These are phyloP conservation scores for Drosophila robusta DNA, from an alignment of 2,888 invertebrate species.

Conservation along the genomic window DNA sequence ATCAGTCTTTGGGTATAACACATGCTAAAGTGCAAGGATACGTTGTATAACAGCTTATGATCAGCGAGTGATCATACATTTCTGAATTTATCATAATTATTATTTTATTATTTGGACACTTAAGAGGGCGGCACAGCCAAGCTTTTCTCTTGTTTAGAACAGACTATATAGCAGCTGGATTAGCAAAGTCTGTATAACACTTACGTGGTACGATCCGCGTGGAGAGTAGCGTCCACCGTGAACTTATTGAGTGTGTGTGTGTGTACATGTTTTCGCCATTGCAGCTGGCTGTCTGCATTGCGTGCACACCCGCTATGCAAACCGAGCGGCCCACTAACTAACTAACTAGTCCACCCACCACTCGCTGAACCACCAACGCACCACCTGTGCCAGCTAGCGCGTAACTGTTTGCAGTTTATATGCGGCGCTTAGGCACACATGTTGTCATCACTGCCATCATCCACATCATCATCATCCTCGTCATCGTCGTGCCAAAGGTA, in stretches of 20 bases:
- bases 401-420: slow-evolving; percentile 50
- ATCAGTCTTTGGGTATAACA: too few relatives aligned
- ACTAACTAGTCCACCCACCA: slow-evolving; percentile 3
- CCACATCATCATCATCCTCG: slow-evolving; percentile 24
- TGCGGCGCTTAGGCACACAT: slow-evolving; percentile 57
- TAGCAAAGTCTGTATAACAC: not conserved
- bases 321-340: not conserved
- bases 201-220: not conserved
- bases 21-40: too few relatives aligned
- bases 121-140: not conserved
- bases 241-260: slow-evolving; percentile 1
- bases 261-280: not conserved
- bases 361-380: not conserved
- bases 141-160: not conserved
- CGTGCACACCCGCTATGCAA: slow-evolving; percentile 6
- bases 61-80: too few relatives aligned
- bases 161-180: not conserved
- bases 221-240: not conserved
- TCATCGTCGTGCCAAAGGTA: slow-evolving; percentile 17
- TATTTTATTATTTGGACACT: not conserved
- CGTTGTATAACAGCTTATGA: too few relatives aligned
- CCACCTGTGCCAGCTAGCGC: slow-evolving; percentile 26
- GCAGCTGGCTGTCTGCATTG: slow-evolving; percentile 10
- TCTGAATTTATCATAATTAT: too few relatives aligned
- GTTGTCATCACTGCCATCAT: slow-evolving; percentile 61